These are phyloP conservation scores for Celastrina argiolus DNA, from an alignment of 2,888 invertebrate species.

Conservation along the genomic window DNA sequence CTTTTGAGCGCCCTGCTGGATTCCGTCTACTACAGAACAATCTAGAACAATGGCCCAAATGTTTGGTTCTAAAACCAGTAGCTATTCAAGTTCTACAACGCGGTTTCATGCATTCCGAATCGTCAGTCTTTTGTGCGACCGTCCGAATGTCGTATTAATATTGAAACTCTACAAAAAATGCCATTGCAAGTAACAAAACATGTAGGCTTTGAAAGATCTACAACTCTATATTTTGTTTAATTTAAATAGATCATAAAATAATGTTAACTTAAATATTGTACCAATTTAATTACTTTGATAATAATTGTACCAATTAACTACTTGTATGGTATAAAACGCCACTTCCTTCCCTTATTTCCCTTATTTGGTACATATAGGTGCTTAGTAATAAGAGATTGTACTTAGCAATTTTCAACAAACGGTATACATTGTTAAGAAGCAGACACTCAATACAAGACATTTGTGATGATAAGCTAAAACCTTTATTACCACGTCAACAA, in stretches of 20 bases:
- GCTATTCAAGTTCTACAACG: constrained; percentile 1
- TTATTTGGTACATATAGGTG: too few relatives aligned
- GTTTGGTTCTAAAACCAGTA: constrained; percentile 21
- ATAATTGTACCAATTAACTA: too few relatives aligned
- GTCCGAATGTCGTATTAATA: not conserved
- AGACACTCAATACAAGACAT: not conserved
- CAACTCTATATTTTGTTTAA: too few relatives aligned
- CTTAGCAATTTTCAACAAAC: not conserved
- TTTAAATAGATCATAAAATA: too few relatives aligned
- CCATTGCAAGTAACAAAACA: not conserved
- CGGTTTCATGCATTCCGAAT: constrained; percentile 12
- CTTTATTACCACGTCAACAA: constrained; percentile 1
- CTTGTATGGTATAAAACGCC: too few relatives aligned
- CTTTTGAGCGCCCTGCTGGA: not conserved
- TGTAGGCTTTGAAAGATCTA: not conserved
- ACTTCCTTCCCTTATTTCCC: too few relatives aligned
- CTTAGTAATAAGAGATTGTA: not conserved
- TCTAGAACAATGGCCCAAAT: too few relatives aligned
- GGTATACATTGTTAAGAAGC: not conserved
- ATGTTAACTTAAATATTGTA: too few relatives aligned
- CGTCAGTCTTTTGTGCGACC: not conserved
- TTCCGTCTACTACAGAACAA: constrained; percentile 9
- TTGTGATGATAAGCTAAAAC: constrained; percentile 3
- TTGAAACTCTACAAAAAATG: not conserved
- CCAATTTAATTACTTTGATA: too few relatives aligned